These are phyloP conservation scores for Danaus melanippus DNA, from an alignment of 1,140 invertebrate species.

Conservation along the genomic window DNA sequence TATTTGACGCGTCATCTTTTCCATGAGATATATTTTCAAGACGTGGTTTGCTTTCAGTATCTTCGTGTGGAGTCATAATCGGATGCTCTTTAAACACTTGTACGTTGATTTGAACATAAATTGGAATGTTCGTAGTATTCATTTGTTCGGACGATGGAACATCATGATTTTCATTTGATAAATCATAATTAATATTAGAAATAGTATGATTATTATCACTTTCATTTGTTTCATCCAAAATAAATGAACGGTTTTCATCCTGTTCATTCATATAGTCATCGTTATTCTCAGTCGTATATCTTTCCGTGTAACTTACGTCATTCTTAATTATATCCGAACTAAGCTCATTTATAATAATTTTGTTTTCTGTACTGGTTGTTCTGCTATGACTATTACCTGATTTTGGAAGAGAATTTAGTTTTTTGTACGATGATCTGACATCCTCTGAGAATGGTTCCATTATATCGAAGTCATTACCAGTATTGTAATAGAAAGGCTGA, in stretches of 20 bases:
- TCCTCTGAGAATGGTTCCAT: constrained; percentile 39
- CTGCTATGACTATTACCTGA: not conserved
- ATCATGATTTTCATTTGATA: no score
- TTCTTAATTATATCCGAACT: not conserved
- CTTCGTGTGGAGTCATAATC: no score
- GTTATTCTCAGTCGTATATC: not conserved
- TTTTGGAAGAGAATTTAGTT: constrained; percentile 15
- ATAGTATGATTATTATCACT: not conserved
- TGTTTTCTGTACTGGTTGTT: not conserved
- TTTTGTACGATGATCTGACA: constrained; percentile 34
- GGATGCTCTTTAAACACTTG: no score
- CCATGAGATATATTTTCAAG: no score
- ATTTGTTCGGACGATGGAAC: no score
- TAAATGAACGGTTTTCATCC: not conserved
- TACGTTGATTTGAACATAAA: no score
- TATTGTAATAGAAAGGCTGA: constrained; percentile 39
- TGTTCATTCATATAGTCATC: not conserved
- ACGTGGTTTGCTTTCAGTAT: no score
- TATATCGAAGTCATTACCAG: constrained; percentile 20
- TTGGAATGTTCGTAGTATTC: no score
- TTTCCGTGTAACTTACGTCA: not conserved
- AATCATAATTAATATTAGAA: constrained; percentile 3
- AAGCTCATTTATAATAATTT: not conserved
- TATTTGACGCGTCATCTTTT: no score
- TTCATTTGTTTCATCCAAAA: not conserved